Evolutionary conservation across 2,113 vertebrate genomes (phyloP), one percentile per base, ranked within the genome.

Genomic region (Eretmochelys imbricata): DNA sequence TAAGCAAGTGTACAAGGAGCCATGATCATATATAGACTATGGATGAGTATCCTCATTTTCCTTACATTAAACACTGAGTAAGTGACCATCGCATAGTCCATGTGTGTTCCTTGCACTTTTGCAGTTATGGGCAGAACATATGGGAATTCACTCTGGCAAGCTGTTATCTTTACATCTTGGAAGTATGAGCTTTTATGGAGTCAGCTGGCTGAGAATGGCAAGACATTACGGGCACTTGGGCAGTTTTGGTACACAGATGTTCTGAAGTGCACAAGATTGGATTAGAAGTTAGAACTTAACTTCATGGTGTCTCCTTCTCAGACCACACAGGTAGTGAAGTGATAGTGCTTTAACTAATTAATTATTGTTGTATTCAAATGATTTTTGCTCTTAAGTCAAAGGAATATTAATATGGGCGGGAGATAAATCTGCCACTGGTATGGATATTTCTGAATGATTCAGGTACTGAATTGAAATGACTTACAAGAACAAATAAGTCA

Each of bases 251-350:
- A 82, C 79, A 75, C 85, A 95, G 81, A 46, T 89, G 48, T 82
- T 94, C 89, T 82, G 88, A 94, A 89, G 82, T 38, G 69, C 76
- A 84, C 81, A 31, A 5, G 80, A 90, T 89, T 82, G 91, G 54
- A 87, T 91, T 89, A 93, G 82, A 89, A 65, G 85, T 89, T 87
- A 93, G 80, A 87, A 75, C 11, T 88, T 93, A 90, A 87, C n/a
- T 25, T 90, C 72, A 29, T 38, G 42, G 17, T 82, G 93, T 96
- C 82, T 90, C 86, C 87, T 76, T 89, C 55, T 9, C 17, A 49
- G 89, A 49, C 55, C 86, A 53, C 55, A 91, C 76, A 27, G 82
- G 81, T 55, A 91, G 87, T 89, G 76, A 94, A 86, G 65, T 90
- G 59, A 82, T 80, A 90, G 51, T 29, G 93, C 69, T 87, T 82